A percentile compares a stretch with the other conserved stretches of the same genome.
Conservation (phyloP, 2,888 invertebrate genomes). For the Ochropleura leucogaster region DNA sequence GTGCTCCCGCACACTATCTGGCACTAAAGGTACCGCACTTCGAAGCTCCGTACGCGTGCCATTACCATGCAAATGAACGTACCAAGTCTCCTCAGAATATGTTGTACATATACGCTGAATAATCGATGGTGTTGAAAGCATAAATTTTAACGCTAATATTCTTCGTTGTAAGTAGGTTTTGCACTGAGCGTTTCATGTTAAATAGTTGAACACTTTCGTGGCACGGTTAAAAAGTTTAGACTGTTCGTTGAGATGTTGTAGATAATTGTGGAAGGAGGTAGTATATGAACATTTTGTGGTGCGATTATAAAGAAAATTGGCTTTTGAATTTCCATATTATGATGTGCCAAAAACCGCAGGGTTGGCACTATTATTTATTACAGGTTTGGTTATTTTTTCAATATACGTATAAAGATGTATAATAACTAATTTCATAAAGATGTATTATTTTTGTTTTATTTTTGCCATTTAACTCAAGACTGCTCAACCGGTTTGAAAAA, state of each 20-base stretch:
- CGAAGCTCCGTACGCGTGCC: slow-evolving; percentile 54
- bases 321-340: not conserved
- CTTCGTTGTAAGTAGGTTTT: slow-evolving; percentile 50
- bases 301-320: not conserved
- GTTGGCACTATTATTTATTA: too few species aligned
- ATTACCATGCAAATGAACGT: slow-evolving; percentile 88
- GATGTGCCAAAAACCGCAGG: not conserved
- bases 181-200: slow-evolving; percentile 45
- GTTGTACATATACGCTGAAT: slow-evolving; percentile 70
- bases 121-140: slow-evolving; percentile 73
- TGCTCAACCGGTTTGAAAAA: too few species aligned
- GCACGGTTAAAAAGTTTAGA: slow-evolving; percentile 43
- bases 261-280: not conserved
- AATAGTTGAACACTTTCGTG: slow-evolving; percentile 56
- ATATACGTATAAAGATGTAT: too few species aligned
- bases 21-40: slow-evolving; percentile 65
- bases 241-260: slow-evolving; percentile 7
- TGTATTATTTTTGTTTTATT: too few species aligned
- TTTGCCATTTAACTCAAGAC: too few species aligned
- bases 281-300: not conserved
- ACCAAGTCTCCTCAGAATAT: slow-evolving; percentile 76
- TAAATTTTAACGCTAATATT: slow-evolving; percentile 64
- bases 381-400: too few species aligned
- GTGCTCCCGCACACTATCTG: slow-evolving; percentile 62
- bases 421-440: too few species aligned